These are phyloP conservation scores for Lindbergichthys nudifrons DNA, from an alignment of 2,797 vertebrate genomes.

Conservation along the genomic window DNA sequence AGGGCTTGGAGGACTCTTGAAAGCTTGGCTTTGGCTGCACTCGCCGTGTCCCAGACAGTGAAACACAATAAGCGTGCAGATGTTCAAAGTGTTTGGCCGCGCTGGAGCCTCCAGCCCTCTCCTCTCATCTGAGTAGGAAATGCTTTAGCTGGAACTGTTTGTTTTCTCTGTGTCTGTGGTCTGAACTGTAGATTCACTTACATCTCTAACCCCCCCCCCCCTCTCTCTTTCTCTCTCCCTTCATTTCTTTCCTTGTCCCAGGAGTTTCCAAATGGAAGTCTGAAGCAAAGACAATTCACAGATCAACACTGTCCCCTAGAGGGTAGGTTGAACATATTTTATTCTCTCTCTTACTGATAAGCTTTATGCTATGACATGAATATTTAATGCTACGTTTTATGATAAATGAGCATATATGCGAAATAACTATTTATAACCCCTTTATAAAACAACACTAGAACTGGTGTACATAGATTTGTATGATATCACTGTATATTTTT, in stretches of 20 bases:
- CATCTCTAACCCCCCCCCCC: slow-evolving; percentile 63
- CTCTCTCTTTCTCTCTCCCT: not conserved
- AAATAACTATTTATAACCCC: not conserved
- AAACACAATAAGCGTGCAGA: slow-evolving; percentile 82
- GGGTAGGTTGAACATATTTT: slow-evolving; percentile 78
- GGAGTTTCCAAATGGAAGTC: slow-evolving; percentile 78
- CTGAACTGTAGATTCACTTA: slow-evolving; percentile 81
- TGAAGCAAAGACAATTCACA: slow-evolving; percentile 78
- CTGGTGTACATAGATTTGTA: not conserved
- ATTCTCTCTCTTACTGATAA: slow-evolving; percentile 4
- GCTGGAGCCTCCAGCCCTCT: slow-evolving; percentile 71
- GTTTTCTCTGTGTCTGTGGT: slow-evolving; percentile 84
- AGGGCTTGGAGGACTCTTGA: slow-evolving; percentile 73
- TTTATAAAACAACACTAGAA: slow-evolving; percentile 8
- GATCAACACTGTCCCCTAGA: slow-evolving; percentile 86
- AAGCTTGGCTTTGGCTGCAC: slow-evolving; percentile 66
- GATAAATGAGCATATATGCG: not conserved
- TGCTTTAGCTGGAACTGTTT: slow-evolving; percentile 82
- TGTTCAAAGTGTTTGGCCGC: slow-evolving; percentile 80
- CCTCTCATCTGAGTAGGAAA: slow-evolving; percentile 81
- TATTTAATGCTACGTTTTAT: not conserved
- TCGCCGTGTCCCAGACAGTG: slow-evolving; percentile 75
- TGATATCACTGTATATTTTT: not conserved
- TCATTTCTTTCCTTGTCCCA: slow-evolving; percentile 59
- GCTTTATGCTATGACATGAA: slow-evolving; percentile 2